These are phyloP conservation scores for Characodon lateralis DNA, from an alignment of 2,797 vertebrate genomes.

Conservation along the genomic window DNA sequence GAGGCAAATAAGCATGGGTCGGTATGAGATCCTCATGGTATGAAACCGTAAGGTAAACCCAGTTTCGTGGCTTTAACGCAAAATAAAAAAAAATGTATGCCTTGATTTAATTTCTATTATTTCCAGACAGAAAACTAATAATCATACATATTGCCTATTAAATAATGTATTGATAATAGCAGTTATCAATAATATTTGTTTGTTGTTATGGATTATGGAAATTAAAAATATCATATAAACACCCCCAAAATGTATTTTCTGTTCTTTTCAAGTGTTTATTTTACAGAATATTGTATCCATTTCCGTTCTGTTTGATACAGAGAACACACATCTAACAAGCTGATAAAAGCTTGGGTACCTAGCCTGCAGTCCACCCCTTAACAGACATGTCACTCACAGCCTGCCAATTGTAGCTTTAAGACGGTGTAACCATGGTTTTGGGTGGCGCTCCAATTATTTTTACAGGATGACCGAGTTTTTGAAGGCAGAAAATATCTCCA, in stretches of 20 bases:
- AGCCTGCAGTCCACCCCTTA: not conserved
- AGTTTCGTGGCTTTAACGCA: not conserved
- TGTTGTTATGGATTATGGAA: not conserved
- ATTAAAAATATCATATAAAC: not conserved
- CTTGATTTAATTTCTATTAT: no score
- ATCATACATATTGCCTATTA: no score
- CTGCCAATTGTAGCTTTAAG: no score
- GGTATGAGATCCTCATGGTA: not conserved
- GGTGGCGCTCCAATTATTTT: not conserved
- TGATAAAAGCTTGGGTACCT: not conserved
- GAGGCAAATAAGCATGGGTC: slow-evolving; percentile 12
- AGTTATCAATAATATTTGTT: not conserved
- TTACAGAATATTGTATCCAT: not conserved
- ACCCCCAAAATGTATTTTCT: not conserved
- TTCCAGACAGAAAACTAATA: no score
- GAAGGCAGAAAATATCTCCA: not conserved
- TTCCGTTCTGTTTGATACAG: no score
- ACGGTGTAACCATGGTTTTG: not conserved
- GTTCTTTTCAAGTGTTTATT: not conserved
- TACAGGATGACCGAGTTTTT: not conserved
- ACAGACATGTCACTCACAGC: not conserved
- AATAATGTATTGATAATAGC: not conserved
- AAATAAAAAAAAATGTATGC: no score
- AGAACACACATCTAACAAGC: not conserved
- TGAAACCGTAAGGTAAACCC: not conserved